These are phyloP conservation scores for Lathamus discolor DNA, from an alignment of 2,113 vertebrate genomes.

Conservation along the genomic window DNA sequence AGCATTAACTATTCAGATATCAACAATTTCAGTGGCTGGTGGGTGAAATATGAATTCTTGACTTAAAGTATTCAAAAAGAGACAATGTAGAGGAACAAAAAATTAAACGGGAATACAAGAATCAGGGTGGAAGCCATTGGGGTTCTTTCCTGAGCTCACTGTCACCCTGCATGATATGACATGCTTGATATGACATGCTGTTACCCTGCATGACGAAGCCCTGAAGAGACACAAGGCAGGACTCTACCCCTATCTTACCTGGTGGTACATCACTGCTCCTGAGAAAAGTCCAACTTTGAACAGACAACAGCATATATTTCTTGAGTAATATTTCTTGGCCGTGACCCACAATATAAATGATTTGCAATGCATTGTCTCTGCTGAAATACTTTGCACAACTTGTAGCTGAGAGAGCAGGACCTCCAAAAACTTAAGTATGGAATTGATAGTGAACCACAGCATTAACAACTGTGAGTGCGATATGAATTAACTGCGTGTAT, in stretches of 20 bases:
- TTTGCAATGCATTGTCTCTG: neutral
- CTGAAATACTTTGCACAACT: neutral
- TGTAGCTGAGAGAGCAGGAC: neutral
- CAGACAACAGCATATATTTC: neutral
- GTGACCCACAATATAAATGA: neutral
- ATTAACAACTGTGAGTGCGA: neutral
- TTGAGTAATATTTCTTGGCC: neutral
- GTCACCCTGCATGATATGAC: neutral
- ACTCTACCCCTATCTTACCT: neutral
- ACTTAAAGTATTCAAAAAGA: neutral
- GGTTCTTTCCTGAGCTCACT: neutral
- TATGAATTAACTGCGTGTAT: neutral
- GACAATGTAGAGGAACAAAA: neutral
- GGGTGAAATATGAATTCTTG: neutral
- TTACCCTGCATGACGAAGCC: neutral
- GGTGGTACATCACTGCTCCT: neutral
- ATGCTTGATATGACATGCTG: neutral
- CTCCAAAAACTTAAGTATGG: neutral
- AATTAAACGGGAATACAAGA: neutral
- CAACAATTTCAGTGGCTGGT: neutral
- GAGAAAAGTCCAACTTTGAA: neutral
- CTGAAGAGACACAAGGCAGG: neutral
- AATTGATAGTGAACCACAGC: neutral
- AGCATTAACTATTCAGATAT: neutral
- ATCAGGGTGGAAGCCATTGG: neutral